Base-by-base conservation (phyloP, 1,140 invertebrate species). In the Penaeus vannamei region DNA sequence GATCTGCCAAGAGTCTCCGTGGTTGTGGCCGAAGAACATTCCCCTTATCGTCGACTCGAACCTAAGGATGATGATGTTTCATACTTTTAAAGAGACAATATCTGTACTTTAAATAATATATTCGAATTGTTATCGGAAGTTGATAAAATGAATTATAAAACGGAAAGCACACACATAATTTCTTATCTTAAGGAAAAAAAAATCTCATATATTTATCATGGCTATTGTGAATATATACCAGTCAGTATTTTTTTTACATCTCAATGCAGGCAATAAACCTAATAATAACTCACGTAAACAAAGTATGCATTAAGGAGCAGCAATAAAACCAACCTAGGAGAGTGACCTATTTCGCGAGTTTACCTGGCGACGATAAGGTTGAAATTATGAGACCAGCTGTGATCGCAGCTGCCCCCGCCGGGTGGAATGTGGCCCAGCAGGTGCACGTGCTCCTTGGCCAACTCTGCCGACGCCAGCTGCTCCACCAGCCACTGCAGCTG, bases 361-460 rank as follows among this genome's bases (percentile, higher is more conserved):
- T 92, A 95, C 95, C 97, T 95, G 77, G 97, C 97, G 23, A 98
- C 95, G 88, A 98, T 98, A 29, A 96, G 95, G 92, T 98, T 97
- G 92, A 97, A 98, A 93, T 98, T 98, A 69, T 96, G 94, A 4
- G 97, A 97, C 97, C 97, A 98, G 0, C 97, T 96, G 93, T 97
- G 96, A 23, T 98, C 93, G 92, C 97, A 98, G 92, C 98, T 97
- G 0, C 96, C 96, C 92, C 97, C 96, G 26, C 98, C 98, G 0
- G 98, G 98, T 0, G 98, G 98, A 92, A 99, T 99, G 92, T 99
- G 99, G 17, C 98, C 98, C 77, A 99, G 97, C 12, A 99, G 96
- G 92, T 99, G 98, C 14, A 99, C 98, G 93, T 98, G 98, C 93
- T 99, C 97, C 22, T 96, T 95, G 87, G 96, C 97, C 92, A 97